These are phyloP conservation scores for Danionella cerebrum DNA, from an alignment of 2,113 vertebrate species.

Conservation along the genomic window DNA sequence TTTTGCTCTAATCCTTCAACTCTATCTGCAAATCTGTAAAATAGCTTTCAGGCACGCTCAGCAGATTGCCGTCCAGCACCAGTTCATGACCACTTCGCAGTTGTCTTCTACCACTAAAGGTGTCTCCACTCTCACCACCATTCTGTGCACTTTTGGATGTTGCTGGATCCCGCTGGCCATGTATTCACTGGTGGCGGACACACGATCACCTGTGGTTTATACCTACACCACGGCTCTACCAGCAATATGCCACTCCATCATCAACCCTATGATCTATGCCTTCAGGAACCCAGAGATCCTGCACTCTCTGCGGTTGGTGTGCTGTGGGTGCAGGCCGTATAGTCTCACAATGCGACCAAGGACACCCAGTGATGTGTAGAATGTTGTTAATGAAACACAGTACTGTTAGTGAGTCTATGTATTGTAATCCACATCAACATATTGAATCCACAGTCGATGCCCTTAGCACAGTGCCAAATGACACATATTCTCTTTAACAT, in stretches of 20 bases:
- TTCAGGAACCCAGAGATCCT: constrained; percentile 88
- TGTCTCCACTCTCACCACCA: constrained; percentile 79
- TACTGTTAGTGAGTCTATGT: constrained; percentile 7
- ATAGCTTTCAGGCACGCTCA: constrained; percentile 86
- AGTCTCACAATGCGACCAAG: constrained; percentile 72
- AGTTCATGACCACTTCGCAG: constrained; percentile 61
- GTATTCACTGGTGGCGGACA: constrained; percentile 81
- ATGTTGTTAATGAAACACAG: not conserved
- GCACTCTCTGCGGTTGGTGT: constrained; percentile 80
- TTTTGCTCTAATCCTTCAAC: constrained; percentile 84
- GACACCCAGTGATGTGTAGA: constrained; percentile 84
- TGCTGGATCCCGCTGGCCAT: constrained; percentile 87
- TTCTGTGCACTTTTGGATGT: constrained; percentile 78
- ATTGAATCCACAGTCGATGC: too few species aligned
- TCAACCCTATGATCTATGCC: constrained; percentile 87
- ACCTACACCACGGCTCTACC: constrained; percentile 79
- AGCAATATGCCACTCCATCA: constrained; percentile 79
- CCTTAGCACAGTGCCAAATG: too few species aligned
- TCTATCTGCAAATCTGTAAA: constrained; percentile 87
- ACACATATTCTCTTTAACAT: too few species aligned
- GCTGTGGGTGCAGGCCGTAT: constrained; percentile 74
- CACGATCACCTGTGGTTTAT: constrained; percentile 74
- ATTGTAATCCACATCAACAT: constrained; percentile 35
- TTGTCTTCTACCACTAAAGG: constrained; percentile 83
- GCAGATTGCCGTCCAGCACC: constrained; percentile 88